Conservation (phyloP, 1,140 invertebrate species). For the Anoplophora glabripennis region DNA sequence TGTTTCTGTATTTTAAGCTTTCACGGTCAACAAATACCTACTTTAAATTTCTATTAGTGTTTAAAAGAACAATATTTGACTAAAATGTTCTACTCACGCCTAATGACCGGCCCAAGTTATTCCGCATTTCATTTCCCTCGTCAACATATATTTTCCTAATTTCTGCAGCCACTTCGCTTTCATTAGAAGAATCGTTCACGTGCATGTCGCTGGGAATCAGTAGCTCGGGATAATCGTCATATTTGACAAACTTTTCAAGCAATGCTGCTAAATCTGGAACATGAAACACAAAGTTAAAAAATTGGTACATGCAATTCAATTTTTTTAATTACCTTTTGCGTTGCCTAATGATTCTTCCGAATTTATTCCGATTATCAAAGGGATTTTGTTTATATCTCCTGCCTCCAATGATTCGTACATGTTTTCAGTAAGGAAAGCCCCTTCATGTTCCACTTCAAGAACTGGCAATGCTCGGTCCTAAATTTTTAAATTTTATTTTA, state of each 20-base stretch:
- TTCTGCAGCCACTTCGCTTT: not conserved
- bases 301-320: not conserved
- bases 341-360: constrained; percentile 30
- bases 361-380: constrained; percentile 35
- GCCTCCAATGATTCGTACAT: constrained; percentile 29
- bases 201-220: constrained; percentile 3
- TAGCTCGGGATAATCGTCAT: not conserved
- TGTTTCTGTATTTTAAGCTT: too few species aligned
- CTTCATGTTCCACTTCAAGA: constrained; percentile 28
- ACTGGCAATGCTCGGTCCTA: constrained; percentile 21
- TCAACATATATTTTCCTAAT: constrained; percentile 10
- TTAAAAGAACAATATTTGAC: too few species aligned
- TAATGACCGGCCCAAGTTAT: not conserved
- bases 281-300: not conserved
- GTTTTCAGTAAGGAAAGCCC: constrained; percentile 30
- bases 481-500: too few species aligned
- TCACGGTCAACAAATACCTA: too few species aligned
- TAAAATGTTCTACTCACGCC: constrained; percentile 1
- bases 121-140: not conserved
- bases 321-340: constrained; percentile 11
- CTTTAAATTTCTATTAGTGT: too few species aligned
- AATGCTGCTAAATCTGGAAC: not conserved
- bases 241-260: not conserved
- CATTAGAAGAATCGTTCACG: not conserved
- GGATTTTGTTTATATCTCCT: constrained; percentile 31